Conservation (phyloP, 1,140 invertebrate species). For the Melitaea cinxia region DNA sequence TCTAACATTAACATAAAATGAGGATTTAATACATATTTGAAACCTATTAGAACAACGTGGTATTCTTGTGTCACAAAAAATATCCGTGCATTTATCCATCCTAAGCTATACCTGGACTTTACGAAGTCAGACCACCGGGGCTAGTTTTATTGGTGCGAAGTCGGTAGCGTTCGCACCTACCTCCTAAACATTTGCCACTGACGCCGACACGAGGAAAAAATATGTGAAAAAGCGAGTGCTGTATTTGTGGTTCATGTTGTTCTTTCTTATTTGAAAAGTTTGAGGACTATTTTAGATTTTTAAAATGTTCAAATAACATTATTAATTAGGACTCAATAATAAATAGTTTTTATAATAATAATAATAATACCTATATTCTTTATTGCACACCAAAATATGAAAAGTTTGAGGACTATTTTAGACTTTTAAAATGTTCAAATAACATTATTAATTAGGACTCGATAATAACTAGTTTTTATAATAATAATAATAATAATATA, state of each 20-base stretch:
- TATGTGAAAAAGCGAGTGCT: not conserved
- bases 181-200: slow-evolving; percentile 38
- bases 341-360: no score
- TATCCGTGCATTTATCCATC: not conserved
- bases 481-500: no score
- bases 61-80: not conserved
- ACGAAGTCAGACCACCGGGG: slow-evolving; percentile 47
- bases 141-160: slow-evolving; percentile 57
- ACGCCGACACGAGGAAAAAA: slow-evolving; percentile 33
- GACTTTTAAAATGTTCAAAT: not conserved
- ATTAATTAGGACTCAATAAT: no score
- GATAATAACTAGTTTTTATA: no score
- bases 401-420: not conserved
- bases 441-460: not conserved
- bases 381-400: no score
- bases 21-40: not conserved
- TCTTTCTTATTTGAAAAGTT: not conserved
- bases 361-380: no score
- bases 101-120: slow-evolving; percentile 8
- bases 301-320: not conserved
- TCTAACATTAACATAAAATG: not conserved
- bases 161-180: slow-evolving; percentile 56
- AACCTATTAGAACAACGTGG: not conserved
- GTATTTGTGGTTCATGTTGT: not conserved
- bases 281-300: not conserved